phyloP scores from a whole-genome alignment of 2,888 invertebrate genomes.

The Thymelicus lineola region DNA sequence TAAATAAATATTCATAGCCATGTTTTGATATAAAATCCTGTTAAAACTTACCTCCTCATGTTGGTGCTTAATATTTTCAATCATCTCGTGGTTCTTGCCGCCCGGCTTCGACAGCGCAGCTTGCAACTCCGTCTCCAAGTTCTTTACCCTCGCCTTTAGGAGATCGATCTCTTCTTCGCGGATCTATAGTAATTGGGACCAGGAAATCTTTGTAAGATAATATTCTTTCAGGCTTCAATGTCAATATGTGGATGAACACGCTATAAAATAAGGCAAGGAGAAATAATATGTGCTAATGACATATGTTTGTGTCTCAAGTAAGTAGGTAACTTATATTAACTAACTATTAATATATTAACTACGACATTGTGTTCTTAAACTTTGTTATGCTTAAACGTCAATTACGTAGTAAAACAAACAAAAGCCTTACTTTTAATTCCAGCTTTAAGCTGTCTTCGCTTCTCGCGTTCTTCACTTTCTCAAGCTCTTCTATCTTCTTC shows the following conservation, averaged over 20 bases:
- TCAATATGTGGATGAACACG: too few relatives aligned
- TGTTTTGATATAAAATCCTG: too few relatives aligned
- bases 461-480: slow-evolving; percentile 65
- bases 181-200: slow-evolving; percentile 56
- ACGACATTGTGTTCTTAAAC: too few relatives aligned
- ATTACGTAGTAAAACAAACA: not conserved
- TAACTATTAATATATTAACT: too few relatives aligned
- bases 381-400: too few relatives aligned
- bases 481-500: slow-evolving; percentile 72
- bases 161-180: slow-evolving; percentile 83
- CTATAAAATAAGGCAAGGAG: too few relatives aligned
- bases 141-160: slow-evolving; percentile 76
- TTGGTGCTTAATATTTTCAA: slow-evolving; percentile 78
- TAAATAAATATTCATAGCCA: too few relatives aligned
- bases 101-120: slow-evolving; percentile 76
- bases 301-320: too few relatives aligned
- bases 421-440: slow-evolving; percentile 66
- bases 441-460: slow-evolving; percentile 65
- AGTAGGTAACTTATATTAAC: too few relatives aligned
- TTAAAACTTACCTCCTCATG: slow-evolving; percentile 72
- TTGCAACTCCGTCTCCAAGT: slow-evolving; percentile 76
- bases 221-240: not conserved
- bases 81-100: slow-evolving; percentile 80
- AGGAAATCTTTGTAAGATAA: not conserved
- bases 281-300: too few relatives aligned